Evolutionary conservation across 2,888 invertebrate species (phyloP), one percentile per base, ranked within the genome.

Genomic region (Aleiodes alternator): DNA sequence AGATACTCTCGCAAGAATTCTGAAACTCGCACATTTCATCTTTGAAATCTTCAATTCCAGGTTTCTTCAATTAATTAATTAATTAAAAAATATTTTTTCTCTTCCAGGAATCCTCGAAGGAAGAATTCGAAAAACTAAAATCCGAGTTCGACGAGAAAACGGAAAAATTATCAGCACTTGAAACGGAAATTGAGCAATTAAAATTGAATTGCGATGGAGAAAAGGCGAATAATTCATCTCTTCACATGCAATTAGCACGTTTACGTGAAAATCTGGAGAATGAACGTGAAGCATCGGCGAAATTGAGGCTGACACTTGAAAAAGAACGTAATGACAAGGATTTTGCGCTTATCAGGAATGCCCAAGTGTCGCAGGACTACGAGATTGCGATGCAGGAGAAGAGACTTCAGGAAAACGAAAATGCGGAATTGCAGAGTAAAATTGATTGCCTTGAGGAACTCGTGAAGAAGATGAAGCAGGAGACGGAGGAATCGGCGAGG

Each of bases 281-380:
- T 0, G 88, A 90, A 75, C 84, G 84, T 48, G 83, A 82, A 14
- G 76, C 82, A 3, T 81, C 79, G 9, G 85, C 84, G 0, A 83
- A 83, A 0, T 73, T 89, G 8, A 79, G 86, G 53, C 82, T 84
- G 0, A 84, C 80, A 23, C 73, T 88, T 48, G 89, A 89, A 50
- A 88, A 87, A 80, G 96, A 96, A 82, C 93, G 93, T 66, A 92
- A 94, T 8, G 95, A 95, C 80, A 96, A 95, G 84, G 94, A 96
- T 85, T 93, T 94, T 3, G 94, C 94, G 0, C 88, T 96, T 69
- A 86, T 96, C 72, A 92, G 95, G 66, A 96, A 95, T 87, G 96
- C 96, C 1, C 94, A 95, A 90, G 94, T 96, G 83, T 96, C 96
- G 0, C 96, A 96, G 87, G 94, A 94, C 79, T 92, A 95, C 83